A percentile compares a stretch with the other conserved stretches of the same genome.
These are phyloP conservation scores for Parnassius orleans DNA, from an alignment of 2,888 invertebrate species.

Conservation along the genomic window DNA sequence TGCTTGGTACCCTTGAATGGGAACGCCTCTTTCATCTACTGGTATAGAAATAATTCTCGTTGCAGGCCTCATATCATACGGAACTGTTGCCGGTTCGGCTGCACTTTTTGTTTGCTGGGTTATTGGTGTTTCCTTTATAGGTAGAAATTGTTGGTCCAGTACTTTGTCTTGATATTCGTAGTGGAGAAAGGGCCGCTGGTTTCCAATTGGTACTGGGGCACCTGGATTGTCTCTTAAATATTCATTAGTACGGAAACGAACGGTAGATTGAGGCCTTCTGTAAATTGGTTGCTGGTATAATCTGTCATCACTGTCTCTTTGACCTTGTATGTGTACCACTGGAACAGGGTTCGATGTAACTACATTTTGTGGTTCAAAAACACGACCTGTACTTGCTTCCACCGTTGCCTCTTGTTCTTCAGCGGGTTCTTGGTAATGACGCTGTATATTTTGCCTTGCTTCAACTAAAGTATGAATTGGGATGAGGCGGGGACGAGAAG, in stretches of 20 bases:
- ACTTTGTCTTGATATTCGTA: constrained; percentile 73
- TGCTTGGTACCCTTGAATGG: constrained; percentile 65
- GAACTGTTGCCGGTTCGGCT: constrained; percentile 56
- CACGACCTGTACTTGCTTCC: constrained; percentile 77
- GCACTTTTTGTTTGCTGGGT: constrained; percentile 51
- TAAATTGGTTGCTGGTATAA: constrained; percentile 66
- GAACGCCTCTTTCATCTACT: constrained; percentile 71
- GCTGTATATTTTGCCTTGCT: constrained; percentile 71
- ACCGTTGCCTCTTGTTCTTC: constrained; percentile 70
- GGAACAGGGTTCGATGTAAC: constrained; percentile 79
- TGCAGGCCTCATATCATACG: constrained; percentile 63
- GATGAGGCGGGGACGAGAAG: constrained; percentile 77
- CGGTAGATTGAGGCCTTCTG: constrained; percentile 53
- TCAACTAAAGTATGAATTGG: constrained; percentile 76
- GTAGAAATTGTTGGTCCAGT: constrained; percentile 67
- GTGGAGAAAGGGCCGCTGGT: constrained; percentile 74
- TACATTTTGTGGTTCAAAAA: constrained; percentile 69
- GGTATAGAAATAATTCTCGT: constrained; percentile 70
- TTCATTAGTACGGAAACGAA: constrained; percentile 72
- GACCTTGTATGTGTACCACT: constrained; percentile 76
- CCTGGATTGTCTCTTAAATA: constrained; percentile 76
- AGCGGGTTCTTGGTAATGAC: constrained; percentile 64
- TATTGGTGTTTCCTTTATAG: constrained; percentile 47
- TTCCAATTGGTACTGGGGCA: constrained; percentile 71
- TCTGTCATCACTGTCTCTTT: constrained; percentile 61